Evolutionary conservation across 2,888 invertebrate species (phyloP).

Genomic region (Caenorhabditis sulstoni): DNA sequence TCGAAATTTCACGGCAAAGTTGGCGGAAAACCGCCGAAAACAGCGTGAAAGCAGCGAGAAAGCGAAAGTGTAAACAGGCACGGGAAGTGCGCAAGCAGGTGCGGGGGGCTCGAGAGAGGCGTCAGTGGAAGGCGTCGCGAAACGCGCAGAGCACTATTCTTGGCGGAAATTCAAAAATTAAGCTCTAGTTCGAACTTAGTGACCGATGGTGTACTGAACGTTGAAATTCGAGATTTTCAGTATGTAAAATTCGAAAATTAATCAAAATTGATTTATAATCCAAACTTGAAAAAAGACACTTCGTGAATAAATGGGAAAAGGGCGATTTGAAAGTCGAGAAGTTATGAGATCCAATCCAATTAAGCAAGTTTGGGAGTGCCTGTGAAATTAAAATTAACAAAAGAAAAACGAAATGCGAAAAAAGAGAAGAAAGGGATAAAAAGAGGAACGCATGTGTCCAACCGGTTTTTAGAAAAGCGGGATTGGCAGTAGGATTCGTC

Average conservation of each 20-base stretch:
- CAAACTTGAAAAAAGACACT: constrained; percentile 7
- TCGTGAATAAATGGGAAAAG: constrained; percentile 12
- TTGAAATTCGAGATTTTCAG: too few relatives aligned
- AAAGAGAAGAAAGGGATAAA: not conserved
- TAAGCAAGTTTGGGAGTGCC: constrained; percentile 27
- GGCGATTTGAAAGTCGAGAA: constrained; percentile 8
- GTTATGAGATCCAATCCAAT: constrained; percentile 34
- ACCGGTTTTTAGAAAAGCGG: constrained; percentile 38
- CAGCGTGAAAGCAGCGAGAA: constrained; percentile 26
- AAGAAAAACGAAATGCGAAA: too few relatives aligned
- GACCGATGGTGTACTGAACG: too few relatives aligned
- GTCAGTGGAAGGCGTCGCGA: not conserved
- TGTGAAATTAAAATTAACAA: not conserved
- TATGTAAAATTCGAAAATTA: too few relatives aligned
- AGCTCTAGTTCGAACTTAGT: too few relatives aligned
- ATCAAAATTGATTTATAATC: constrained; percentile 46
- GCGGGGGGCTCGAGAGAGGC: constrained; percentile 4
- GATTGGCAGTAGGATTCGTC: constrained; percentile 2
- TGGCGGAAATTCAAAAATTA: constrained; percentile 12
- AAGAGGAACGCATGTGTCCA: constrained; percentile 13
- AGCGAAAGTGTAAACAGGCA: constrained; percentile 51
- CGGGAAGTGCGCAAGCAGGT: constrained; percentile 36
- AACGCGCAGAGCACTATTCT: too few relatives aligned
- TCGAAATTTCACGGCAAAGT: constrained; percentile 18
- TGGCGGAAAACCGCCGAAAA: constrained; percentile 39